phyloP scores from a whole-genome alignment of 1,140 invertebrate species.

The Aphaenogaster ashmeadi region DNA sequence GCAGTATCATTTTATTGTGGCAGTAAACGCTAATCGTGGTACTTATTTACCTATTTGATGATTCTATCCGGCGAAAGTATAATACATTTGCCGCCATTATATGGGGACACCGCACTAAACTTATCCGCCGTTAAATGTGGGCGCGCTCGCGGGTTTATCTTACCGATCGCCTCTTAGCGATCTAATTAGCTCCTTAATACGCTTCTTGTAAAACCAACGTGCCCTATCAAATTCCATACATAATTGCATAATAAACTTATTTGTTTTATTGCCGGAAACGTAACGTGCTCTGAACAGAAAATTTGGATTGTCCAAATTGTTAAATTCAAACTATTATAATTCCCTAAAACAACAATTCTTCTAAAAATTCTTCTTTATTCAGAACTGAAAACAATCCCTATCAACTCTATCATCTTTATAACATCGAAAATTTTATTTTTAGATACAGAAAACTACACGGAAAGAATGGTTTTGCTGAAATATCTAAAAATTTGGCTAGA shows the following conservation, averaged over 20 bases:
- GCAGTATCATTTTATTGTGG: slow-evolving; percentile 57
- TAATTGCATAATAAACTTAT: slow-evolving; percentile 26
- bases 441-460: not conserved
- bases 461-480: too few relatives aligned
- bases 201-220: slow-evolving; percentile 27
- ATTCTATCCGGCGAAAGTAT: slow-evolving; percentile 77
- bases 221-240: slow-evolving; percentile 26
- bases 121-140: slow-evolving; percentile 57
- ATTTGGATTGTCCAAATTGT: not conserved
- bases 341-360: slow-evolving; percentile 33
- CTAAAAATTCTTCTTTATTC: slow-evolving; percentile 18
- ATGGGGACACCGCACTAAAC: slow-evolving; percentile 63
- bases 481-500: too few relatives aligned
- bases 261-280: not conserved
- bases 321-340: not conserved
- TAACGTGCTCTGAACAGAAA: not conserved
- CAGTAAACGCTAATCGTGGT: slow-evolving; percentile 72
- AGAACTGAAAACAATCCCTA: not conserved
- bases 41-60: slow-evolving; percentile 80
- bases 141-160: not conserved
- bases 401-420: not conserved
- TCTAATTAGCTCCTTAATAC: slow-evolving; percentile 56
- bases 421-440: not conserved
- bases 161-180: slow-evolving; percentile 22
- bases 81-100: slow-evolving; percentile 58